A percentile compares a stretch with the other conserved stretches of the same genome.
Conservation (phyloP, 2,113 vertebrate genomes). For the Alectura lathami region DNA sequence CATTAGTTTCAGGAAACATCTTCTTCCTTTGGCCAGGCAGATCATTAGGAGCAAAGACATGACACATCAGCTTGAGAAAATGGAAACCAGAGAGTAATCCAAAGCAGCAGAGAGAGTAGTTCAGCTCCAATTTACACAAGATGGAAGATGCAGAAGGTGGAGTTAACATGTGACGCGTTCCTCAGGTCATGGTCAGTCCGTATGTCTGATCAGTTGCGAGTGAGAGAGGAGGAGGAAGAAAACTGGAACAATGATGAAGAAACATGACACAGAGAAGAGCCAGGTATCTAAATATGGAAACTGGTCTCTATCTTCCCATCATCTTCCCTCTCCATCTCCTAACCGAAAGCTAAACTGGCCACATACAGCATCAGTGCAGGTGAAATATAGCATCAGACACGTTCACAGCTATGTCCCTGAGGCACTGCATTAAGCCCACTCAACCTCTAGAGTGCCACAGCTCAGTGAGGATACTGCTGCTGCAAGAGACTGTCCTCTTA, state of each 20-base stretch:
- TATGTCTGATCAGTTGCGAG: neutral
- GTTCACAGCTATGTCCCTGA: neutral
- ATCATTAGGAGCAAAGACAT: neutral
- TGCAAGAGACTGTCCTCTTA: neutral
- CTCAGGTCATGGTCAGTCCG: neutral
- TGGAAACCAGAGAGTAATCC: neutral
- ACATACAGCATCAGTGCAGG: neutral
- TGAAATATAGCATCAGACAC: neutral
- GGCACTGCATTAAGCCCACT: neutral
- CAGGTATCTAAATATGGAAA: neutral
- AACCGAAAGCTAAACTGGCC: neutral
- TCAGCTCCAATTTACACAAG: slow-evolving; percentile 10
- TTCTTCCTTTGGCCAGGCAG: neutral
- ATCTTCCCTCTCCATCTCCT: neutral
- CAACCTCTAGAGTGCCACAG: neutral
- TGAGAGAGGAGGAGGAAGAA: neutral
- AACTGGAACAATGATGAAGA: neutral
- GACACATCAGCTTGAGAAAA: neutral
- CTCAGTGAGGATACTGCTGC: neutral
- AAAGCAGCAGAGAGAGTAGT: neutral
- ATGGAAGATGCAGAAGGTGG: neutral
- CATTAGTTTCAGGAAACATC: neutral
- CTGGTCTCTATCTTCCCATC: neutral
- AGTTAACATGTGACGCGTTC: neutral
- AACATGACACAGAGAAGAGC: neutral